phyloP scores from a whole-genome alignment of 2,888 invertebrate genomes.

The Tipula vernalis region DNA sequence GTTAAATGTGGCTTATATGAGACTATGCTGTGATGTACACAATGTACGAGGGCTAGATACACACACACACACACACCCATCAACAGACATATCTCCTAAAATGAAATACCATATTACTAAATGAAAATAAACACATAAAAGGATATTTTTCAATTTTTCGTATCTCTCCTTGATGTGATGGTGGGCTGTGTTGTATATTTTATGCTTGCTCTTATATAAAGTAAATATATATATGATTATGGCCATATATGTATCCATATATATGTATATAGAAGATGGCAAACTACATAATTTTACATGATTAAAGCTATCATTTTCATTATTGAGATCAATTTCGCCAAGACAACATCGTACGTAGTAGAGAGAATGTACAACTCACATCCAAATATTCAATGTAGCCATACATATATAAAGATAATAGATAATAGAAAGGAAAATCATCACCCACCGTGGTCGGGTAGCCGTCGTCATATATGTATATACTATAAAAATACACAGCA shows the following conservation, averaged over 20 bases:
- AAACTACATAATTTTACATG: not conserved
- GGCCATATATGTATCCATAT: not conserved
- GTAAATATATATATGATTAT: not conserved
- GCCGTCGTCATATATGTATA: not conserved
- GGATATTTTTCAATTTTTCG: not conserved
- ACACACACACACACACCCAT: not conserved
- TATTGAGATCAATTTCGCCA: not conserved
- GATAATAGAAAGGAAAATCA: not conserved
- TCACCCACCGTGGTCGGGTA: not conserved
- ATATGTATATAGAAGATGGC: not conserved
- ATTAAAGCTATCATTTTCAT: not conserved
- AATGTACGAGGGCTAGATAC: not conserved
- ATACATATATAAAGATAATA: not conserved
- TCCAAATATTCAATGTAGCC: not conserved
- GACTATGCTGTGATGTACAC: not conserved
- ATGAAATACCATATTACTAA: not conserved
- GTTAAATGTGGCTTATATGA: not conserved
- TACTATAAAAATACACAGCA: not conserved
- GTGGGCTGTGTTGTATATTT: not conserved
- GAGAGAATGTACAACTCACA: not conserved
- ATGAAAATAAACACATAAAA: not conserved
- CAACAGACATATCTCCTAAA: not conserved
- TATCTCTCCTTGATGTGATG: not conserved
- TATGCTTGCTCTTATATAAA: not conserved
- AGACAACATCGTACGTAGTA: not conserved